Percentiles rank a stretch among this genome's conserved stretches.
phyloP scores from a whole-genome alignment of 64 coral and sea anemone species.

The Pocillopora verrucosa region DNA sequence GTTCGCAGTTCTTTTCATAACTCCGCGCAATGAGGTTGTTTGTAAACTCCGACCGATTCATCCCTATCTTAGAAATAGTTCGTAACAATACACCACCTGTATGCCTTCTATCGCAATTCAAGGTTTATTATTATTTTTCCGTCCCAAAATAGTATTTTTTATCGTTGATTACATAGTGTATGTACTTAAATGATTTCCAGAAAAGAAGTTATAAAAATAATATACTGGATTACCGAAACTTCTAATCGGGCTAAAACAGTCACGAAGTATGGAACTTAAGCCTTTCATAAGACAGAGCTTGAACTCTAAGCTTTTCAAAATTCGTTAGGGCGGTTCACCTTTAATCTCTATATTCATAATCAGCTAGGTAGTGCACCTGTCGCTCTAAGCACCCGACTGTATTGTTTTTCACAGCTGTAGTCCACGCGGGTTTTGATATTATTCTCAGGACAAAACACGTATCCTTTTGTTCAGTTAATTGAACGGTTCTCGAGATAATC shows the following conservation, averaged over 20 bases:
- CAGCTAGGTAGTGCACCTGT: not conserved
- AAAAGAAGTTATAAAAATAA: conserved; percentile 44
- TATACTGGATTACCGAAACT: conserved; percentile 11
- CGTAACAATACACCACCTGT: not conserved
- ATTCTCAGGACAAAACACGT: not conserved
- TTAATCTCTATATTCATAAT: no score
- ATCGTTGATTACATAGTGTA: conserved; percentile 20
- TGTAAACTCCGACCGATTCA: not conserved
- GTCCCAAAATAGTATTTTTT: conserved; percentile 49
- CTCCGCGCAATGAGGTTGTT: not conserved
- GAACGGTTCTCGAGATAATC: not conserved
- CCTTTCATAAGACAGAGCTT: no score
- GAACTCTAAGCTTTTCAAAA: not conserved
- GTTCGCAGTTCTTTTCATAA: not conserved
- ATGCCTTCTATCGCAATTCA: conserved; percentile 8
- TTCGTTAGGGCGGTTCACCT: not conserved
- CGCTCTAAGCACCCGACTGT: not conserved
- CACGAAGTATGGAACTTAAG: not conserved
- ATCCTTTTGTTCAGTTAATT: not conserved
- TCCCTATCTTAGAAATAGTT: not conserved
- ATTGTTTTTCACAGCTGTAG: not conserved
- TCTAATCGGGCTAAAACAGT: not conserved
- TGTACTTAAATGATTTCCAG: conserved; percentile 6
- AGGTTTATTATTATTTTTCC: conserved; percentile 32
- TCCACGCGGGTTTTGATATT: not conserved